Percentiles rank a stretch among this genome's conserved stretches.
These are phyloP conservation scores for Cotesia congregata DNA, from an alignment of 2,888 invertebrate genomes.

Conservation along the genomic window DNA sequence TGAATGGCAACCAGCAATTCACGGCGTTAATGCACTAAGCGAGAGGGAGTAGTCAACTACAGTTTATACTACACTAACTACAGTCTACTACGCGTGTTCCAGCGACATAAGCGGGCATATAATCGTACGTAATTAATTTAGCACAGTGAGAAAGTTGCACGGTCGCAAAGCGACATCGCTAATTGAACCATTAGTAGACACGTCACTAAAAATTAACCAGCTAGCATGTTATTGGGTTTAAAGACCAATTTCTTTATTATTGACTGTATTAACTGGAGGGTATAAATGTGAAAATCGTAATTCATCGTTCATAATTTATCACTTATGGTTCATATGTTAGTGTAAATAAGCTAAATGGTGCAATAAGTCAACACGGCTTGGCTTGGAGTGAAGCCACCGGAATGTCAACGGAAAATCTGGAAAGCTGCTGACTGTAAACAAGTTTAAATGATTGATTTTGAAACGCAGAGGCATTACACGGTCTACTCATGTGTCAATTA, in stretches of 20 bases:
- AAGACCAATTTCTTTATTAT: not conserved
- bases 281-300: slow-evolving; percentile 1
- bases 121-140: slow-evolving; percentile 49
- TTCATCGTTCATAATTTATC: not conserved
- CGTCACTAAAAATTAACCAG: slow-evolving; percentile 50
- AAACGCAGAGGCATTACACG: not conserved
- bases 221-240: slow-evolving; percentile 6
- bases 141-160: slow-evolving; percentile 37
- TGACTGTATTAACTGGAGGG: not conserved
- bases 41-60: not conserved
- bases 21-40: not conserved
- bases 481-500: not conserved
- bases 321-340: not conserved
- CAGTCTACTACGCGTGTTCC: slow-evolving; percentile 39
- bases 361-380: slow-evolving; percentile 29
- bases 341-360: slow-evolving; percentile 19
- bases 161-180: slow-evolving; percentile 41
- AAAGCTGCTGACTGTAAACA: slow-evolving; percentile 32
- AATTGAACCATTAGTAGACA: slow-evolving; percentile 53
- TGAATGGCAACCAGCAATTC: not conserved
- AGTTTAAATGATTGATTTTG: slow-evolving; percentile 33
- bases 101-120: slow-evolving; percentile 46
- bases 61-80: not conserved
- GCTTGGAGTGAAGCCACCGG: slow-evolving; percentile 37
- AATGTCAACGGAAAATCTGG: slow-evolving; percentile 33